Evolutionary conservation across 92 coral and sea anemone genomes (phyloP).

Genomic region (Parazoanthus darwini): DNA sequence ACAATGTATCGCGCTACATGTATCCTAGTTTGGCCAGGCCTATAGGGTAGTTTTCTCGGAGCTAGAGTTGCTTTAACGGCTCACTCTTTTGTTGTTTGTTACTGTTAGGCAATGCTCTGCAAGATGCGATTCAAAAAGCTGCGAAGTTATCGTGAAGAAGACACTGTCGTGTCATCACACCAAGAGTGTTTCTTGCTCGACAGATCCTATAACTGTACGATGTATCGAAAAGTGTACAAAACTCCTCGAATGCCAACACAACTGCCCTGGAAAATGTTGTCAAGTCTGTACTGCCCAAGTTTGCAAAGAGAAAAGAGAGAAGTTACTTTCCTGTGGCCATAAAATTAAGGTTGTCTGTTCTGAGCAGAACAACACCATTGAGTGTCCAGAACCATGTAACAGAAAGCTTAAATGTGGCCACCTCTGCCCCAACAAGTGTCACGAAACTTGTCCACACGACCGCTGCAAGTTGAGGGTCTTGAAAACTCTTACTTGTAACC

Average conservation of each 20-base stretch:
- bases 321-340: constrained; percentile 58
- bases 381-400: constrained; percentile 36
- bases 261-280: constrained; percentile 47
- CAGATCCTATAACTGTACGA: constrained; percentile 7
- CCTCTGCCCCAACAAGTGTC: constrained; percentile 51
- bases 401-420: constrained; percentile 55
- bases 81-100: background rate
- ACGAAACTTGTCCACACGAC: constrained; percentile 33
- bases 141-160: constrained; percentile 24
- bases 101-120: constrained; percentile 27
- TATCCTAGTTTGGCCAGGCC: too few species aligned
- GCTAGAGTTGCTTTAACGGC: too few species aligned
- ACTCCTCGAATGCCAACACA: constrained; percentile 57
- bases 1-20: too few species aligned
- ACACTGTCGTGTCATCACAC: constrained; percentile 8
- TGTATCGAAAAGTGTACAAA: constrained; percentile 43
- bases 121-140: constrained; percentile 8
- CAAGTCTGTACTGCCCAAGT: constrained; percentile 38
- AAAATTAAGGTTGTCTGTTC: constrained; percentile 49
- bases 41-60: too few species aligned
- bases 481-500: constrained; percentile 69
- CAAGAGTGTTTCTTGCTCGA: constrained; percentile 14
- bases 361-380: constrained; percentile 15
- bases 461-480: constrained; percentile 23
- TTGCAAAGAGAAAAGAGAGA: constrained; percentile 42